These are phyloP conservation scores for Linnaemya vulpina DNA, from an alignment of 2,888 invertebrate genomes.

Conservation along the genomic window DNA sequence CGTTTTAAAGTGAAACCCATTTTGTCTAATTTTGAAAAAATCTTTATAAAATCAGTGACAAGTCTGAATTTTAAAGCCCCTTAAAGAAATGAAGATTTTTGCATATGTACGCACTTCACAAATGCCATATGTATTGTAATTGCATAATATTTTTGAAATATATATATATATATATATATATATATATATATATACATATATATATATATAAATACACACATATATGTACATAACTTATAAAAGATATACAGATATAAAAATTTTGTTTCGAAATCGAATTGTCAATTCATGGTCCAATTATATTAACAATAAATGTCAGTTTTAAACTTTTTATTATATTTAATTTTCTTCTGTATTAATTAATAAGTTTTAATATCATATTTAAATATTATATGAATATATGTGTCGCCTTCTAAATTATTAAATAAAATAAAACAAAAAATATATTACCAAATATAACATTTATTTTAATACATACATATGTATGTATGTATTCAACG, in stretches of 20 bases:
- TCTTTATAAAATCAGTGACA: background rate
- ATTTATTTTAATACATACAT: too few species aligned
- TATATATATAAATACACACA: background rate
- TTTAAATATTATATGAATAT: conserved; percentile 53
- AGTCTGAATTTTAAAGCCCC: background rate
- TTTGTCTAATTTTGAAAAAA: too few species aligned
- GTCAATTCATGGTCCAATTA: conserved; percentile 81
- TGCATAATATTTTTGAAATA: too few species aligned
- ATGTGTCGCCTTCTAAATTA: conserved; percentile 67
- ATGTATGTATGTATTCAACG: too few species aligned
- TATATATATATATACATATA: background rate
- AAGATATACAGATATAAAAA: too few species aligned
- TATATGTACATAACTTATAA: background rate
- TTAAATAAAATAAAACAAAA: conserved; percentile 42
- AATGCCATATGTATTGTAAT: background rate
- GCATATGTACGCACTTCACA: background rate
- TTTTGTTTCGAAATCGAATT: conserved; percentile 65
- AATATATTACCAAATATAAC: conserved; percentile 23
- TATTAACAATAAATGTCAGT: conserved; percentile 78
- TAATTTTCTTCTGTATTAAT: conserved; percentile 49
- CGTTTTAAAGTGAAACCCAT: too few species aligned
- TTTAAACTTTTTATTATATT: conserved; percentile 42
- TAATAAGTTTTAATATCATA: conserved; percentile 63
- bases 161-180: background rate
- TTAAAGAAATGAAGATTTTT: background rate